Percentiles rank a stretch among this genome's conserved stretches.
Conservation (phyloP, 2,888 invertebrate genomes). For the Epistrophella euchroma region DNA sequence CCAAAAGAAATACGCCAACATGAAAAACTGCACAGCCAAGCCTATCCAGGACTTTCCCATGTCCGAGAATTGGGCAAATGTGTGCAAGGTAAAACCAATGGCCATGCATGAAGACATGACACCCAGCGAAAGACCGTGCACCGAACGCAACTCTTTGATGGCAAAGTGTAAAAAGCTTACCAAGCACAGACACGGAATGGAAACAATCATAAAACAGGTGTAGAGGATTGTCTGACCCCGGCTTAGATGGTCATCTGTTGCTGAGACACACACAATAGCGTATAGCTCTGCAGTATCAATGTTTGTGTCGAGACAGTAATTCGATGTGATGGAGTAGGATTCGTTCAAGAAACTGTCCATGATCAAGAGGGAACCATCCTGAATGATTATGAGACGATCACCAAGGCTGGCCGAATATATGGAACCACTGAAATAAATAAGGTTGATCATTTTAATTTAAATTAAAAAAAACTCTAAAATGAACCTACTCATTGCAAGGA, state of each 20-base stretch:
- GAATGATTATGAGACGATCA: constrained; percentile 81
- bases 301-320: constrained; percentile 82
- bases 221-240: constrained; percentile 79
- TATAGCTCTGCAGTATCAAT: constrained; percentile 79
- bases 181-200: constrained; percentile 81
- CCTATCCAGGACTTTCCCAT: constrained; percentile 79
- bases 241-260: constrained; percentile 80
- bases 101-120: constrained; percentile 81
- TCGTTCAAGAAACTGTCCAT: constrained; percentile 81
- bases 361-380: constrained; percentile 82
- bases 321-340: constrained; percentile 79
- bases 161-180: constrained; percentile 81
- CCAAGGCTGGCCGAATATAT: constrained; percentile 77
- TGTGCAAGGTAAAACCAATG: constrained; percentile 81
- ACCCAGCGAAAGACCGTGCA: constrained; percentile 82
- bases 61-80: constrained; percentile 81
- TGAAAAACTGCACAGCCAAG: constrained; percentile 82
- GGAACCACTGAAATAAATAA: constrained; percentile 78
- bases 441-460: constrained; percentile 70
- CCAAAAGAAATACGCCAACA: constrained; percentile 83
- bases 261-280: constrained; percentile 82
- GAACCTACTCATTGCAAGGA: constrained; percentile 82
- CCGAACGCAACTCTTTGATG: constrained; percentile 79
- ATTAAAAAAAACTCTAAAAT: constrained; percentile 76
- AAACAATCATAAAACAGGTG: constrained; percentile 81